A percentile compares a stretch with the other conserved stretches of the same genome.
Conservation (phyloP, 1,140 invertebrate genomes). For the Drosophila busckii region DNA sequence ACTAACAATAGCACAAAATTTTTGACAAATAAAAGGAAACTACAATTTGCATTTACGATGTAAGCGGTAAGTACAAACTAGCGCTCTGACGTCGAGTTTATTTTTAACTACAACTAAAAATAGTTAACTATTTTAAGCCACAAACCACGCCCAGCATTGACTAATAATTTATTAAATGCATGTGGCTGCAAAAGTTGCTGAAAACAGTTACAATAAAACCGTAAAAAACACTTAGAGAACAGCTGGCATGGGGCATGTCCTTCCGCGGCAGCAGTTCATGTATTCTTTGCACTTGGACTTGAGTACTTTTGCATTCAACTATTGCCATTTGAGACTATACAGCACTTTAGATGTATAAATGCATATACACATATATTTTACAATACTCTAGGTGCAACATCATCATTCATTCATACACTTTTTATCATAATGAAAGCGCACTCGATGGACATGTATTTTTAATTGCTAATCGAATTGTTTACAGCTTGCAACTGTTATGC, state of each 20-base stretch:
- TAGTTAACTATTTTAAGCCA: slow-evolving; percentile 15
- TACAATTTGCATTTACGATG: no score
- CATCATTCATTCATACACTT: no score
- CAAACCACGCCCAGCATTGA: not conserved
- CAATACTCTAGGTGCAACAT: no score
- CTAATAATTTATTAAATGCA: slow-evolving; percentile 20
- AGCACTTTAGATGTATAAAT: no score
- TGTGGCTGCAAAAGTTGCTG: slow-evolving; percentile 3
- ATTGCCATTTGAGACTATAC: no score
- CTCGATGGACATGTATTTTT: slow-evolving; percentile 7
- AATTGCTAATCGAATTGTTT: slow-evolving; percentile 30
- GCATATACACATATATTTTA: no score
- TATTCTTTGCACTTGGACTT: no score
- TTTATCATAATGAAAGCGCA: no score
- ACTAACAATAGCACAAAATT: slow-evolving; percentile 6
- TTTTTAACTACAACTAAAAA: slow-evolving; percentile 4
- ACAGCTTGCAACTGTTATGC: slow-evolving; percentile 7
- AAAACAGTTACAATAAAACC: slow-evolving; percentile 13
- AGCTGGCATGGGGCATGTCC: no score
- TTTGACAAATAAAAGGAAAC: slow-evolving; percentile 40
- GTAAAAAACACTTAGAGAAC: no score
- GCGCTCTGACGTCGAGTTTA: slow-evolving; percentile 20
- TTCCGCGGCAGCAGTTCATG: no score
- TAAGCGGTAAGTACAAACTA: not conserved
- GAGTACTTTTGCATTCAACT: no score